These are phyloP conservation scores for Notocelia uddmanniana DNA, from an alignment of 2,888 invertebrate genomes.

Conservation along the genomic window DNA sequence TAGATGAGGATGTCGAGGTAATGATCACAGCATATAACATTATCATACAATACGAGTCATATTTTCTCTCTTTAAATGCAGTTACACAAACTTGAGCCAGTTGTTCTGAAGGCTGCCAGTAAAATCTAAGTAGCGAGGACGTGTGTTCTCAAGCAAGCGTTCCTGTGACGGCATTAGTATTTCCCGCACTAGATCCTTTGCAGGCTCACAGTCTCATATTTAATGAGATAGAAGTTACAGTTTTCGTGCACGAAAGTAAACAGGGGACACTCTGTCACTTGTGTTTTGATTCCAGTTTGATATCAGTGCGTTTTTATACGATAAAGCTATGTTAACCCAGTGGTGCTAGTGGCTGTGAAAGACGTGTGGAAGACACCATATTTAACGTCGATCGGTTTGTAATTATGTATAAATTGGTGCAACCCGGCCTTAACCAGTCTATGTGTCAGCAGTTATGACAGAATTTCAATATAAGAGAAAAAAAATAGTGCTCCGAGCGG, in stretches of 20 bases:
- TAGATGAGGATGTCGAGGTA: no score
- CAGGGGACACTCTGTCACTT: not conserved
- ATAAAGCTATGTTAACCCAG: not conserved
- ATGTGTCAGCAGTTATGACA: no score
- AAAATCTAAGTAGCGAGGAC: not conserved
- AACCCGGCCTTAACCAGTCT: no score
- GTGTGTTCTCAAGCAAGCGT: not conserved
- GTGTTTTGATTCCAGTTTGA: not conserved
- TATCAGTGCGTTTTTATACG: not conserved
- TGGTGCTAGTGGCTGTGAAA: no score
- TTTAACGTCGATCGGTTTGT: no score
- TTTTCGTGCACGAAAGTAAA: not conserved
- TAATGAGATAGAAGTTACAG: constrained; percentile 17
- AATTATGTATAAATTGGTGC: no score
- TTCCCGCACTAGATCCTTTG: constrained; percentile 18
- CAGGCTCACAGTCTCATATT: constrained; percentile 24
- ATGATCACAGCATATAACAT: no score
- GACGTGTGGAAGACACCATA: no score
- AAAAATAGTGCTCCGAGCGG: no score
- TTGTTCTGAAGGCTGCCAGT: not conserved
- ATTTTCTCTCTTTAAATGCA: no score
- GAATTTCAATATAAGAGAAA: no score
- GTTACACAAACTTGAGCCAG: not conserved
- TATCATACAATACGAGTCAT: no score
- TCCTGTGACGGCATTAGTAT: constrained; percentile 14